Evolutionary conservation across 2,888 invertebrate species (phyloP).

Genomic region (Mimumesa dahlbomi): DNA sequence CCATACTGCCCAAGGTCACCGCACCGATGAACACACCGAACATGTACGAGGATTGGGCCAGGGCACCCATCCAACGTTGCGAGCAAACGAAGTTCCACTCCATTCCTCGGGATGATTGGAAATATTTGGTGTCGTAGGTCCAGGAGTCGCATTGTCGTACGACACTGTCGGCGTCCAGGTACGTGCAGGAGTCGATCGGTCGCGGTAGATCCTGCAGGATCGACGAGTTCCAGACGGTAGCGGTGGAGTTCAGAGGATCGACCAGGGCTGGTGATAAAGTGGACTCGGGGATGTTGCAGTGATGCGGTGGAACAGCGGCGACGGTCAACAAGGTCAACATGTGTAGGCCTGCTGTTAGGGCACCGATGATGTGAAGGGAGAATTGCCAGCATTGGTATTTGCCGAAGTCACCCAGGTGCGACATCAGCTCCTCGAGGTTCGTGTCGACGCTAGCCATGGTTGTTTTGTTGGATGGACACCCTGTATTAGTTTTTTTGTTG

Average conservation of each 20-base stretch:
- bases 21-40: slow-evolving; percentile 91
- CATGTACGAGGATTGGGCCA: slow-evolving; percentile 91
- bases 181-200: slow-evolving; percentile 83
- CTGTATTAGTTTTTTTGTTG: too few species aligned
- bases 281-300: slow-evolving; percentile 72
- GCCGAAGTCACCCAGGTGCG: slow-evolving; percentile 87
- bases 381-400: slow-evolving; percentile 91
- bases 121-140: slow-evolving; percentile 88
- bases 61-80: slow-evolving; percentile 89
- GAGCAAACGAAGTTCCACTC: slow-evolving; percentile 93
- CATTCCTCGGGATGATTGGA: slow-evolving; percentile 87
- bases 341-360: slow-evolving; percentile 90
- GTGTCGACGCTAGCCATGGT: slow-evolving; percentile 67
- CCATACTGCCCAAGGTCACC: slow-evolving; percentile 88
- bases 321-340: slow-evolving; percentile 91
- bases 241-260: slow-evolving; percentile 1
- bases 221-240: slow-evolving; percentile 1
- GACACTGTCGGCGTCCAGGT: slow-evolving; percentile 73
- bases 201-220: slow-evolving; percentile 30
- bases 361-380: slow-evolving; percentile 88
- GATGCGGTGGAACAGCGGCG: slow-evolving; percentile 89
- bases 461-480: not conserved
- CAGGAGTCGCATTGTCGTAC: slow-evolving; percentile 82
- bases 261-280: not conserved
- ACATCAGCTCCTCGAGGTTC: slow-evolving; percentile 75